Base-by-base conservation (phyloP, 2,888 invertebrate genomes). In the Cheilosia scutellata region DNA sequence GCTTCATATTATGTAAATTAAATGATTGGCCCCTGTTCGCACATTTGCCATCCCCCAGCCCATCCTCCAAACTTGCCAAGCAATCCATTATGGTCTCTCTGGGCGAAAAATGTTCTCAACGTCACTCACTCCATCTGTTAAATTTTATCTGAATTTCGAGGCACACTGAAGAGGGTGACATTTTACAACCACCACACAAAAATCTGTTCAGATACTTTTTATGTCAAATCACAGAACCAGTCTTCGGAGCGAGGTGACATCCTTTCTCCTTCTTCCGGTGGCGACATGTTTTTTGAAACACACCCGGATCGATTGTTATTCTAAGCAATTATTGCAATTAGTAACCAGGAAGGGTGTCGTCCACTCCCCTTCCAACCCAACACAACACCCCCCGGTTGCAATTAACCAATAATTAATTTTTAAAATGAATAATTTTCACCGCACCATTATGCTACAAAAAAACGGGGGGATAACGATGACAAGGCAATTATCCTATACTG, bases 1-100 rank as follows among this genome's bases (percentile, higher is more conserved):
- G 29, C 51, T 63, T 51, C 57, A 53, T 60, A 47, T 74, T 65
- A 80, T 80, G 68, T 53, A 80, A 80, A 80, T 80, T 75, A 80
- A 80, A 62, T 25, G 68, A 75, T 70, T 68, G 47, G 33, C 42
- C 75, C 75, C 75, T 57, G 55, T 75, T 57, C 68, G 55, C 62
- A 62, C 62, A 62, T 62, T 75, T 60, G 16, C 72, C 65, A 29
- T 7, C 60, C 31, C 42, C 58, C 37, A 20, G 2, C 9, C 72
- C 65, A 29, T 7, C 60, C 31, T 33, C 58, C 37, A 20, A 20
- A 42, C 27, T 60, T 27, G 13, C 44, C 20, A 51, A 31, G 60
- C 40, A 66, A 51, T 51, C 51, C 66, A 68, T 68, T 58, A 66
- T 6, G 20, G 4, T 49, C 31, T 25, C 25, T 58, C 49, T 20